Percentiles rank a stretch among this genome's conserved stretches.
Evolutionary conservation across 2,888 invertebrate genomes (phyloP).

Genomic region (Lycocerus yunnanus): DNA sequence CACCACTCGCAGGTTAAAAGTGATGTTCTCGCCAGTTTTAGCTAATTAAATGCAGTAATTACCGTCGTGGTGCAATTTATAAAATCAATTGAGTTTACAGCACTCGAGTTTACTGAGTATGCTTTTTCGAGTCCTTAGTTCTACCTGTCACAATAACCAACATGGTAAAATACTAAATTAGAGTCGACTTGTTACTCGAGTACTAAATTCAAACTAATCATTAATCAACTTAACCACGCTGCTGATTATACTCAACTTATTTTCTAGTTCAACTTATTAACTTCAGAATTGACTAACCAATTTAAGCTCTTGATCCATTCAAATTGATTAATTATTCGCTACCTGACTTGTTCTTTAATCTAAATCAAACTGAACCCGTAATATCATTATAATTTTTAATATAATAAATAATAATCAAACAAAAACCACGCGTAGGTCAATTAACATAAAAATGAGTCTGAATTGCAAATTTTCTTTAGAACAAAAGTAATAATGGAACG

Average conservation of each 20-base stretch:
- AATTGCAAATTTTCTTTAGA: background rate
- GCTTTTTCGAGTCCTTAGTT: background rate
- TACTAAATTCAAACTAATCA: background rate
- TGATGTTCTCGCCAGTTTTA: background rate
- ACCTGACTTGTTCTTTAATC: constrained; percentile 3
- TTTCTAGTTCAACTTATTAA: constrained; percentile 4
- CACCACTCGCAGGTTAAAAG: background rate
- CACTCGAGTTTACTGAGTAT: background rate
- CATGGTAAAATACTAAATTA: background rate
- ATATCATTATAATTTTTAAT: background rate
- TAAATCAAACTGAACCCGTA: background rate
- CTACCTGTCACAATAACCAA: constrained; percentile 2
- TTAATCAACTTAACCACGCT: constrained; percentile 1
- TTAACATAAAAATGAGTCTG: background rate
- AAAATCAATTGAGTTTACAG: background rate
- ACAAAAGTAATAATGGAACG: constrained; percentile 10
- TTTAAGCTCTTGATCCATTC: constrained; percentile 3
- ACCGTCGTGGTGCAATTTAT: background rate
- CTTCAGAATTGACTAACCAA: constrained; percentile 2
- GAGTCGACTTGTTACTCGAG: background rate
- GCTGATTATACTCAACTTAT: constrained; percentile 2
- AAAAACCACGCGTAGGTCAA: background rate
- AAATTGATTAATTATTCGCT: constrained; percentile 3
- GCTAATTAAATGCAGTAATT: background rate
- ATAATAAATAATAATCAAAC: background rate